Conservation (phyloP, 2,113 vertebrate species). For the Vicugna pacos region DNA sequence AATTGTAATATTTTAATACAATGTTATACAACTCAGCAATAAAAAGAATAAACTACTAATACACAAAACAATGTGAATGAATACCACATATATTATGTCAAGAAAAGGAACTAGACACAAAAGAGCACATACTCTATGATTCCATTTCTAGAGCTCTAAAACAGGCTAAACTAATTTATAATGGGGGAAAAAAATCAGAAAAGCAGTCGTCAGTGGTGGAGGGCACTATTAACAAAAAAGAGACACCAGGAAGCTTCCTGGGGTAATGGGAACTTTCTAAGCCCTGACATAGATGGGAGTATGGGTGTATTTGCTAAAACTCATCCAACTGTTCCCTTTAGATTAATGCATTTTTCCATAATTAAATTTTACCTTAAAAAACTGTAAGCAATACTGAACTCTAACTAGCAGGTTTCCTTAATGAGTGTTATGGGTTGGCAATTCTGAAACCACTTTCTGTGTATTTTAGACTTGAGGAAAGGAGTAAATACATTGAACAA, state of each 20-base stretch:
- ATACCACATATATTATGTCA: background rate
- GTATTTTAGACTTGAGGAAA: conserved; percentile 17
- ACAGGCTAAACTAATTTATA: background rate
- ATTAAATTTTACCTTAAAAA: conserved; percentile 44
- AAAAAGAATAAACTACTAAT: conserved; percentile 50
- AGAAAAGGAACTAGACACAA: background rate
- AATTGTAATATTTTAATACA: background rate
- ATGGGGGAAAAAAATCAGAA: background rate
- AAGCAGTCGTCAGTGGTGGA: background rate
- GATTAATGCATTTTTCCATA: conserved; percentile 3
- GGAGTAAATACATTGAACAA: background rate
- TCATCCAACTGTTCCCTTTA: background rate
- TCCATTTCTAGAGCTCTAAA: background rate
- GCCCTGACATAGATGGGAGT: background rate
- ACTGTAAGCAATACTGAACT: background rate
- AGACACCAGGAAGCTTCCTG: background rate
- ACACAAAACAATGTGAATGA: conserved; percentile 28
- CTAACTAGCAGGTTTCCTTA: conserved; percentile 4
- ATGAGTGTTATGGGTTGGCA: background rate
- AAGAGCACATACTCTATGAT: background rate
- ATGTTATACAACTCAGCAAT: background rate
- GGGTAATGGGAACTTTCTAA: background rate
- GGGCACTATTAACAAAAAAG: background rate
- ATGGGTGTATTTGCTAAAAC: background rate
- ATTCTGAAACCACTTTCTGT: background rate